Percentiles rank a stretch among this genome's conserved stretches.
phyloP scores from a whole-genome alignment of 2,888 invertebrate genomes.

The Odontothrips loti region DNA sequence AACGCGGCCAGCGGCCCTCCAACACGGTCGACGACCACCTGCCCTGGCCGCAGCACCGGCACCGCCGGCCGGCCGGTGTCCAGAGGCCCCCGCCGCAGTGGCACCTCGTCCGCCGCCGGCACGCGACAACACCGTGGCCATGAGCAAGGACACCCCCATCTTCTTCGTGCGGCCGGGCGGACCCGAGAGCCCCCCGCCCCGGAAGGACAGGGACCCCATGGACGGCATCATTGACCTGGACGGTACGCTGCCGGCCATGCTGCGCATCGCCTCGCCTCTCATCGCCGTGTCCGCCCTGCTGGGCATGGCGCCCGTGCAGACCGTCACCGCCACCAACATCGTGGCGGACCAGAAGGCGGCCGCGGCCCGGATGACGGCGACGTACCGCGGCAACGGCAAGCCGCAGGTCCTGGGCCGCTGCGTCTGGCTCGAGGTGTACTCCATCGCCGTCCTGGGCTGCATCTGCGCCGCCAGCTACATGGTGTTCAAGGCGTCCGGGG shows the following conservation, averaged over 20 bases:
- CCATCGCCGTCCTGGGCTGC: not conserved
- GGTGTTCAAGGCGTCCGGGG: not conserved
- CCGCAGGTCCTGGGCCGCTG: not conserved
- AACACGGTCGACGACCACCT: too few species aligned
- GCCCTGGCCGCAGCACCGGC: too few species aligned
- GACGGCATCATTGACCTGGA: not conserved
- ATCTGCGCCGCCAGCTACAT: not conserved
- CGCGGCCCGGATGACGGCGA: not conserved
- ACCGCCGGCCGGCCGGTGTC: not conserved
- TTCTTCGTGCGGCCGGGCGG: not conserved
- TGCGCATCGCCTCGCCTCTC: not conserved
- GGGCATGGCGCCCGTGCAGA: not conserved
- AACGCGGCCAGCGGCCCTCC: not conserved
- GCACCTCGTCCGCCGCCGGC: not conserved
- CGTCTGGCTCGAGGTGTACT: conserved; percentile 19
- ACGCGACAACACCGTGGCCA: not conserved
- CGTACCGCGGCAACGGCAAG: not conserved
- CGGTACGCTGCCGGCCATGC: not conserved
- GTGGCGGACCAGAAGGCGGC: not conserved
- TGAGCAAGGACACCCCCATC: not conserved
- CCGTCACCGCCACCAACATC: not conserved
- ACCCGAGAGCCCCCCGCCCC: not conserved
- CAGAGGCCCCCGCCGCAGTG: not conserved
- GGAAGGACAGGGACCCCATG: not conserved
- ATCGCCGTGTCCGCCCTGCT: conserved; percentile 15